These are phyloP conservation scores for Siderastrea radians DNA, from an alignment of 92 coral and sea anemone species.

Conservation along the genomic window DNA sequence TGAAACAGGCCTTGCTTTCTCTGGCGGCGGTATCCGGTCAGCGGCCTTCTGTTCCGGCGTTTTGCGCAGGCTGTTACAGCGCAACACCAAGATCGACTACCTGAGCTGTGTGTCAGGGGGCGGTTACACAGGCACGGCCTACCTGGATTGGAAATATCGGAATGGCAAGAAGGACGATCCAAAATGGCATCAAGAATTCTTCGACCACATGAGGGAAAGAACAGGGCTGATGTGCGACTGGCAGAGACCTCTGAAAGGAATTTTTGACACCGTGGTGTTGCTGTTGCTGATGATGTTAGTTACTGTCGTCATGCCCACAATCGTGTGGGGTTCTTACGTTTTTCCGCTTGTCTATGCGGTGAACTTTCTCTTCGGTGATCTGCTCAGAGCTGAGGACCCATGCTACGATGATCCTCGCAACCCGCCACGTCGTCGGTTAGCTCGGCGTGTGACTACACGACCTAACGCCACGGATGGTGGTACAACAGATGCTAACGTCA, in stretches of 20 bases:
- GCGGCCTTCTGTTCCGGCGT: constrained; percentile 47
- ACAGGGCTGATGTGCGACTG: constrained; percentile 72
- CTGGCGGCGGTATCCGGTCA: constrained; percentile 46
- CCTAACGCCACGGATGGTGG: neutral
- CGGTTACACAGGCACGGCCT: constrained; percentile 82
- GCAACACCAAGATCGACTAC: constrained; percentile 64
- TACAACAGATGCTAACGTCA: neutral
- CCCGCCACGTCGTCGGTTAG: neutral
- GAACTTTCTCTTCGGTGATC: constrained; percentile 74
- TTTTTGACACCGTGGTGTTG: constrained; percentile 55
- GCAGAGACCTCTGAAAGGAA: constrained; percentile 67
- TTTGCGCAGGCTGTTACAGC: constrained; percentile 82
- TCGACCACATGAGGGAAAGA: constrained; percentile 76
- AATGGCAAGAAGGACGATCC: constrained; percentile 79
- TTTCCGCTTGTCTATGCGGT: constrained; percentile 69
- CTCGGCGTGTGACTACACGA: neutral
- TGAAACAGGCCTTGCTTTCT: constrained; percentile 16
- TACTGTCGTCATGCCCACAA: constrained; percentile 68
- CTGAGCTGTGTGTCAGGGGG: constrained; percentile 90
- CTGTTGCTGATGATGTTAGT: constrained; percentile 48
- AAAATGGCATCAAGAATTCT: constrained; percentile 82
- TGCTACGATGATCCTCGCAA: neutral
- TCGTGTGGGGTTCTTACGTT: constrained; percentile 59
- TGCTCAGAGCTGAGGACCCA: constrained; percentile 43
- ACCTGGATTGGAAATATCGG: constrained; percentile 90